A percentile compares a stretch with the other conserved stretches of the same genome.
phyloP scores from a whole-genome alignment of 2,888 invertebrate species.

The Epistrophella euchroma region DNA sequence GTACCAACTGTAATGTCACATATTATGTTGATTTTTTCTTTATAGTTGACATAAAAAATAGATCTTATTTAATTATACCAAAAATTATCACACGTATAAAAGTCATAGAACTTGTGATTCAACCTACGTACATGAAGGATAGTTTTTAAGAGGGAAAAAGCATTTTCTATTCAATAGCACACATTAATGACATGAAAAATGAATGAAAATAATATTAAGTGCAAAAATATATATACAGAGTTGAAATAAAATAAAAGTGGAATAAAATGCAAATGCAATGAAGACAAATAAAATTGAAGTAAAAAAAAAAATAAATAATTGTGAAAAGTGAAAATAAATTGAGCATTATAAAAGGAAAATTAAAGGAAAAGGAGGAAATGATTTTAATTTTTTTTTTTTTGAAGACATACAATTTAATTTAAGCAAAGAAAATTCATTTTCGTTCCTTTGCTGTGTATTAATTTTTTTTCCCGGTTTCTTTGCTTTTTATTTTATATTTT shows the following conservation, averaged over 20 bases:
- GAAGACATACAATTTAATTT: constrained; percentile 18
- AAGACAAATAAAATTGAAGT: not conserved
- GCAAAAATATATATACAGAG: constrained; percentile 30
- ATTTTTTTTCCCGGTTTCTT: constrained; percentile 18
- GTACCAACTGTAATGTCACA: too few species aligned
- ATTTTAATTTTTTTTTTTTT: constrained; percentile 22
- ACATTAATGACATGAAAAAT: constrained; percentile 58
- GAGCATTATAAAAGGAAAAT: constrained; percentile 16
- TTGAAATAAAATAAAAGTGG: not conserved
- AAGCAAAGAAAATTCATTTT: constrained; percentile 60
- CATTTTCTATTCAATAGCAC: constrained; percentile 67
- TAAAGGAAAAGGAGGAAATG: not conserved
- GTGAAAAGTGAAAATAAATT: constrained; percentile 53
- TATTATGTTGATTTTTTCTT: not conserved
- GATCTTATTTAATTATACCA: too few species aligned
- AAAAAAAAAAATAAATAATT: not conserved
- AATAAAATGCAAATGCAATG: constrained; percentile 55
- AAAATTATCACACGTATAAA: constrained; percentile 43
- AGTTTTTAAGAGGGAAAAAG: constrained; percentile 74
- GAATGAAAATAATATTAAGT: constrained; percentile 21
- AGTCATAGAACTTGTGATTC: constrained; percentile 62
- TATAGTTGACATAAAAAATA: too few species aligned
- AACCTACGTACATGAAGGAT: constrained; percentile 61
- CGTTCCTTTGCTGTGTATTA: constrained; percentile 13
- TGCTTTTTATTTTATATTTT: constrained; percentile 30